phyloP scores from a whole-genome alignment of 2,888 invertebrate genomes.

The Lottia scabra region DNA sequence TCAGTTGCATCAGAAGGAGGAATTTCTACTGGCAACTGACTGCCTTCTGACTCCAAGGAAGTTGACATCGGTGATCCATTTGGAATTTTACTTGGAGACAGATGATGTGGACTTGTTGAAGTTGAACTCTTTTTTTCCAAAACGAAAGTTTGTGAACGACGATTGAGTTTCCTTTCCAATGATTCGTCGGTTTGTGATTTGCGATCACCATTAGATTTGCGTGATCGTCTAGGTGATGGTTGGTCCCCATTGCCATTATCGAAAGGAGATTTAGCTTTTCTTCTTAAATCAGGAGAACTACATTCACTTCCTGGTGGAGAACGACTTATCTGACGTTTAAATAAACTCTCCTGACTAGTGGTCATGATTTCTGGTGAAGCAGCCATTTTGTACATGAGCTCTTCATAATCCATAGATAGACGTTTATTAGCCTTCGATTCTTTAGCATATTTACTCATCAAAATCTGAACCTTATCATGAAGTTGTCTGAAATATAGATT shows the following conservation, averaged over 20 bases:
- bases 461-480: conserved; percentile 78
- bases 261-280: conserved; percentile 40
- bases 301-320: conserved; percentile 44
- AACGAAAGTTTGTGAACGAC: conserved; percentile 55
- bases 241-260: conserved; percentile 31
- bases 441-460: conserved; percentile 76
- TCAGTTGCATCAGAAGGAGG: neutral
- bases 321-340: conserved; percentile 45
- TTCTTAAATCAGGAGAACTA: conserved; percentile 38
- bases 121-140: conserved; percentile 31
- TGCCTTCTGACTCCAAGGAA: neutral
- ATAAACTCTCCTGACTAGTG: conserved; percentile 48
- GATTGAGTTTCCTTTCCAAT: conserved; percentile 46
- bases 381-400: conserved; percentile 84
- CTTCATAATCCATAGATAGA: conserved; percentile 86
- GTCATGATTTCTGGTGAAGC: conserved; percentile 43
- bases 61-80: neutral
- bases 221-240: conserved; percentile 38
- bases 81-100: neutral
- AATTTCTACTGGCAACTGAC: neutral
- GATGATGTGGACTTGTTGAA: neutral
- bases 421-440: conserved; percentile 84
- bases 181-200: conserved; percentile 29
- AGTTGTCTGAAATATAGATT: conserved; percentile 73
- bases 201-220: conserved; percentile 36